A percentile compares a stretch with the other conserved stretches of the same genome.
Conservation (phyloP, 2,888 invertebrate species). For the Imbricaverruca yamaguchii region DNA sequence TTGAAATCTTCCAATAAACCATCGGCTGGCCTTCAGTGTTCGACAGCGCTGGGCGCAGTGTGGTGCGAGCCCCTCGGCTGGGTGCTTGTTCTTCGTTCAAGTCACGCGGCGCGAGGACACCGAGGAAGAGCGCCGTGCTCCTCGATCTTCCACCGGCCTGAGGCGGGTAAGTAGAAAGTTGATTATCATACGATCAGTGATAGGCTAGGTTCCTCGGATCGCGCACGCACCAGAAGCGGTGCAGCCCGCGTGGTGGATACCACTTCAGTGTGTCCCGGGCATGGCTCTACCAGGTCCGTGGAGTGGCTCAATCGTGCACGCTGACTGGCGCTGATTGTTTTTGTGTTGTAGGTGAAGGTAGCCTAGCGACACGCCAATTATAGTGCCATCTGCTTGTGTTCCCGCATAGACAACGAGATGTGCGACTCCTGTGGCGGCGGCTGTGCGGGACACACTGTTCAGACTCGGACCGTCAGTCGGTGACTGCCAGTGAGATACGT, state of each 20-base stretch:
- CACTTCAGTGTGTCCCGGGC: neutral
- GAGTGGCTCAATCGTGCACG: neutral
- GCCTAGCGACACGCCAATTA: constrained; percentile 9
- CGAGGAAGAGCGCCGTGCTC: too few relatives aligned
- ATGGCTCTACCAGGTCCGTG: neutral
- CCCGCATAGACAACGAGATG: neutral
- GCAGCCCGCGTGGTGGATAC: neutral
- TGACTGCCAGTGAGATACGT: neutral
- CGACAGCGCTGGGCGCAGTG: neutral
- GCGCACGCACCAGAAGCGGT: neutral
- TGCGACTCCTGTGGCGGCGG: neutral
- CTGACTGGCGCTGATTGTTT: neutral
- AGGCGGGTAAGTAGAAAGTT: constrained; percentile 6
- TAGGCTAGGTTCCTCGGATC: neutral
- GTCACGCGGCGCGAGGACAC: too few relatives aligned
- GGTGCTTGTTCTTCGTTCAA: too few relatives aligned
- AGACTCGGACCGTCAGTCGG: neutral
- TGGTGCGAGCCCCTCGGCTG: too few relatives aligned
- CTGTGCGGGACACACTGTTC: too few relatives aligned
- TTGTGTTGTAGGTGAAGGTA: neutral
- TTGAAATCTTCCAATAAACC: constrained; percentile 16
- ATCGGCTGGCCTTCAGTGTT: constrained; percentile 13
- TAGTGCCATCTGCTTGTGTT: neutral
- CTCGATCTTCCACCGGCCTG: neutral
- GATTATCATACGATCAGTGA: constrained; percentile 18